phyloP scores from a whole-genome alignment of 2,888 invertebrate species.

The Rhodophaea formosa region DNA sequence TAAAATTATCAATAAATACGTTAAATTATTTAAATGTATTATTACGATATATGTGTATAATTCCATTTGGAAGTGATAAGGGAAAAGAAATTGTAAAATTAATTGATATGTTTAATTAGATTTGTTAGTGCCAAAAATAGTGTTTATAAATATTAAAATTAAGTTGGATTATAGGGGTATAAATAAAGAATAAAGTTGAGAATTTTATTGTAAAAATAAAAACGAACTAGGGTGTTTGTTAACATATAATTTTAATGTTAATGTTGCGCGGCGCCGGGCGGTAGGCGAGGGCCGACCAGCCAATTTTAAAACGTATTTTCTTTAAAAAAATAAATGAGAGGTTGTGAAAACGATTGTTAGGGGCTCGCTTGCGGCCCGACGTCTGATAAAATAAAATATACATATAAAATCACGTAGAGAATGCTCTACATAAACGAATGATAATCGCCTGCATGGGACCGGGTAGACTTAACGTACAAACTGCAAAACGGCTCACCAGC shows the following conservation, averaged over 20 bases:
- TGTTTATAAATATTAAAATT: constrained; percentile 67
- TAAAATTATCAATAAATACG: constrained; percentile 12
- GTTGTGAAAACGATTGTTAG: constrained; percentile 73
- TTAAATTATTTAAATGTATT: constrained; percentile 19
- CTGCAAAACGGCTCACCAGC: constrained; percentile 24
- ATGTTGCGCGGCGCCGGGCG: constrained; percentile 53
- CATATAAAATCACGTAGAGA: constrained; percentile 58
- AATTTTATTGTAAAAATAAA: constrained; percentile 71
- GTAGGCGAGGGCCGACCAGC: constrained; percentile 62
- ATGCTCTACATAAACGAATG: constrained; percentile 57
- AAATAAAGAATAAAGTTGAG: constrained; percentile 62
- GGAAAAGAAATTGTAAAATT: constrained; percentile 45
- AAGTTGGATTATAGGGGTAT: constrained; percentile 72
- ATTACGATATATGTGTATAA: constrained; percentile 29
- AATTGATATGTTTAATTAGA: constrained; percentile 68
- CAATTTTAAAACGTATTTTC: constrained; percentile 73
- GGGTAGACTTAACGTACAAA: constrained; percentile 62
- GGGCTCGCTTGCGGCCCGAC: constrained; percentile 59
- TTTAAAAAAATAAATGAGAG: constrained; percentile 60
- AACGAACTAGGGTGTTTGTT: constrained; percentile 78
- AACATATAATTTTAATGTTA: constrained; percentile 61
- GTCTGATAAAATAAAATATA: constrained; percentile 57
- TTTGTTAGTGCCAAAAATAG: constrained; percentile 79
- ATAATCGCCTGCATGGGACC: constrained; percentile 68
- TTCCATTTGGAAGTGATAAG: constrained; percentile 45